Percentiles rank a stretch among this genome's conserved stretches.
phyloP scores from a whole-genome alignment of 2,797 vertebrate genomes.

The Paguma larvata region DNA sequence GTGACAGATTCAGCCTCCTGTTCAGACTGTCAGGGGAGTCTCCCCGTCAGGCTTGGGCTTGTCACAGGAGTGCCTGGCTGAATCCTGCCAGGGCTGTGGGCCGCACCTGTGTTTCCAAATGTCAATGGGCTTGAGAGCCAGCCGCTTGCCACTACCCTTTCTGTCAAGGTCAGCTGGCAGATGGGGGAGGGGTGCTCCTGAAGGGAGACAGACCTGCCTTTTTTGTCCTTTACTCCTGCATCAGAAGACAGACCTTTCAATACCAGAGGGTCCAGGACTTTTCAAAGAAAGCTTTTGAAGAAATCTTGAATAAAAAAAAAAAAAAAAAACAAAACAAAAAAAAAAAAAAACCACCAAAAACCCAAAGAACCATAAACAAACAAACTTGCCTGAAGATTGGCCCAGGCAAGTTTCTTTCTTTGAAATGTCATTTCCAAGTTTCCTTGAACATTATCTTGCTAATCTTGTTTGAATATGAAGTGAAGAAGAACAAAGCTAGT shows the following conservation, averaged over 20 bases:
- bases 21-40: conserved; percentile 79
- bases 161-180: conserved; percentile 63
- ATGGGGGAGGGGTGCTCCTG: neutral
- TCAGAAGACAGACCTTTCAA: neutral
- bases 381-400: neutral
- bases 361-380: neutral
- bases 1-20: conserved; percentile 87
- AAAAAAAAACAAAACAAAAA: neutral
- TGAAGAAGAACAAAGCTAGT: conserved; percentile 36
- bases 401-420: neutral
- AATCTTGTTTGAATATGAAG: neutral
- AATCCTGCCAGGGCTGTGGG: conserved; percentile 66
- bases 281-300: neutral
- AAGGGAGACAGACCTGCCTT: neutral
- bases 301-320: neutral
- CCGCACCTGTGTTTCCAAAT: conserved; percentile 88
- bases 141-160: neutral
- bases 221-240: neutral
- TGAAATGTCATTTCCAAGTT: neutral
- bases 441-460: neutral
- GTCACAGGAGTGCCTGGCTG: conserved; percentile 66
- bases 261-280: neutral
- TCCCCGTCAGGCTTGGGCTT: conserved; percentile 76
- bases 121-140: conserved; percentile 71
- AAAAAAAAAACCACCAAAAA: too few relatives aligned